Evolutionary conservation across 1,140 invertebrate genomes (phyloP).

Genomic region (Ceratina calcarata): DNA sequence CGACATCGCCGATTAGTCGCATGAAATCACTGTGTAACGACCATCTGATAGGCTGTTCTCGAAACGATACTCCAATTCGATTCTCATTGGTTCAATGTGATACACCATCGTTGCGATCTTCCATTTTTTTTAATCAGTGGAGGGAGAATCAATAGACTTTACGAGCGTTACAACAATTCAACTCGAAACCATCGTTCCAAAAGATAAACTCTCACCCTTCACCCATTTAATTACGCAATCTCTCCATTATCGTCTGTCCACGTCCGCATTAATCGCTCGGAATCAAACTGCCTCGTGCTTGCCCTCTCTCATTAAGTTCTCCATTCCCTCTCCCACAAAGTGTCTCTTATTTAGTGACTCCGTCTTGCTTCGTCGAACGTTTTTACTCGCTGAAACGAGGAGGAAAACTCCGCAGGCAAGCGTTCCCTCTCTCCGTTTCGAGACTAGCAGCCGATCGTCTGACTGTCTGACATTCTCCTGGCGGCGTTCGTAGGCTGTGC

Average conservation of each 20-base stretch:
- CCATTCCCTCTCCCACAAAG: not conserved
- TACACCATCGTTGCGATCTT: too few relatives aligned
- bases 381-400: not conserved
- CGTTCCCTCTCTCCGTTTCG: slow-evolving; percentile 19
- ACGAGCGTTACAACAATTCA: too few relatives aligned
- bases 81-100: too few relatives aligned
- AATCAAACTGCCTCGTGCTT: not conserved
- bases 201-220: not conserved
- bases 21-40: not conserved
- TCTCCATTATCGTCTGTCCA: not conserved
- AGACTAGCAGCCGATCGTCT: too few relatives aligned
- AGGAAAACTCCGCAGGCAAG: not conserved
- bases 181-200: not conserved
- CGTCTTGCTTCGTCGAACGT: not conserved
- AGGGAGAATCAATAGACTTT: too few relatives aligned
- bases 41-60: too few relatives aligned
- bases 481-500: slow-evolving; percentile 19
- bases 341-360: not conserved
- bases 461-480: slow-evolving; percentile 41
- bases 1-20: not conserved
- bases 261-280: slow-evolving; percentile 5
- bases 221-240: not conserved
- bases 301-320: slow-evolving; percentile 8
- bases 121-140: too few relatives aligned
- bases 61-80: too few relatives aligned